Conservation (phyloP, 2,797 vertebrate genomes). For the Chiroxiphia lanceolata region DNA sequence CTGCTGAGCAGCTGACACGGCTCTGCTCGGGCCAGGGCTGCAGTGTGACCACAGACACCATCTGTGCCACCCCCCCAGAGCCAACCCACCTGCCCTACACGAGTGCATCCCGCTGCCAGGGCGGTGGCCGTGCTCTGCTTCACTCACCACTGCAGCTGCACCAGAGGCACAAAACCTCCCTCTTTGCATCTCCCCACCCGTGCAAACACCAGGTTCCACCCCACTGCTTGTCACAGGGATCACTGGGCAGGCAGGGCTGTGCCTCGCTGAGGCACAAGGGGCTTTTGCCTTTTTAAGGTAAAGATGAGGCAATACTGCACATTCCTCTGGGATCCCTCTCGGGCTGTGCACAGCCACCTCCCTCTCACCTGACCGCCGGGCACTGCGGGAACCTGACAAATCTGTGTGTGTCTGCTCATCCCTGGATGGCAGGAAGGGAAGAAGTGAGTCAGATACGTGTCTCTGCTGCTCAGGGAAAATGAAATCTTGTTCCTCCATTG, state of each 20-base stretch:
- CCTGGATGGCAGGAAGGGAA: slow-evolving; percentile 27
- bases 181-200: not conserved
- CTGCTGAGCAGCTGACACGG: not conserved
- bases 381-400: not conserved
- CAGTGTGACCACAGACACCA: rapidly evolving
- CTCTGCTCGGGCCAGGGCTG: not conserved
- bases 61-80: not conserved
- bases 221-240: not conserved
- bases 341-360: not conserved
- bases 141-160: not conserved
- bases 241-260: rapidly evolving
- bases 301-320: not conserved
- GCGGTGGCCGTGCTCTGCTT: rapidly evolving
- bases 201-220: not conserved
- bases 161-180: not conserved
- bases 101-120: rapidly evolving
- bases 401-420: not conserved
- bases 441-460: not conserved
- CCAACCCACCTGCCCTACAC: not conserved
- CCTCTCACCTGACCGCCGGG: slow-evolving; percentile 29
- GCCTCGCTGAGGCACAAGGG: not conserved
- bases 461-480: not conserved
- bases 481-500: not conserved
- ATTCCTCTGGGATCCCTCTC: not conserved
- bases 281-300: slow-evolving; percentile 27